A percentile compares a stretch with the other conserved stretches of the same genome.
phyloP scores from a whole-genome alignment of 2,797 vertebrate species.

The Nasua narica region DNA sequence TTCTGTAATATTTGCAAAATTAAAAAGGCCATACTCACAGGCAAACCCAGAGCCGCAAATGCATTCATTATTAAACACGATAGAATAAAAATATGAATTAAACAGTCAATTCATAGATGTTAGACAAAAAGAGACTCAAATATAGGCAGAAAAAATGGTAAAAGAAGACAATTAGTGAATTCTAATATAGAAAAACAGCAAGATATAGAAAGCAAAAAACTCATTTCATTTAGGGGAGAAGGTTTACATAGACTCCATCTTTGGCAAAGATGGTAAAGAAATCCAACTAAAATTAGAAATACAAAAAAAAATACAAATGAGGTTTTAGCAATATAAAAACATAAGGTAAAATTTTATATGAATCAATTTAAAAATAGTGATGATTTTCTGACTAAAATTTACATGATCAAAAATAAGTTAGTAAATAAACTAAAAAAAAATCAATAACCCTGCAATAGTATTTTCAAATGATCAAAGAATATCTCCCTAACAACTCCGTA shows the following conservation, averaged over 20 bases:
- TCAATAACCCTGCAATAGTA: background rate
- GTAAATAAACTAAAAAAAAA: background rate
- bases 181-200: conserved; percentile 21
- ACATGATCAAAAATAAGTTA: background rate
- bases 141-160: conserved; percentile 18
- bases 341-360: background rate
- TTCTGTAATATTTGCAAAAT: conserved; percentile 49
- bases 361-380: background rate
- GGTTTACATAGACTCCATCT: background rate
- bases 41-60: background rate
- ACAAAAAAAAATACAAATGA: conserved; percentile 27
- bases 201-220: background rate
- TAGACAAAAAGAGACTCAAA: background rate
- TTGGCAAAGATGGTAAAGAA: conserved; percentile 26
- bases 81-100: conserved; percentile 47
- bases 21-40: conserved; percentile 32
- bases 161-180: background rate
- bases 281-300: conserved; percentile 1
- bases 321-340: background rate
- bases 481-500: background rate
- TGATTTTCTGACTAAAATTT: conserved; percentile 43
- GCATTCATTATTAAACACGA: conserved; percentile 47
- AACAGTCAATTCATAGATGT: conserved; percentile 12
- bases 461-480: background rate
- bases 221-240: background rate